Percentiles rank a stretch among this genome's conserved stretches.
Conservation (phyloP, 2,888 invertebrate species). For the Drosophila borealis region DNA sequence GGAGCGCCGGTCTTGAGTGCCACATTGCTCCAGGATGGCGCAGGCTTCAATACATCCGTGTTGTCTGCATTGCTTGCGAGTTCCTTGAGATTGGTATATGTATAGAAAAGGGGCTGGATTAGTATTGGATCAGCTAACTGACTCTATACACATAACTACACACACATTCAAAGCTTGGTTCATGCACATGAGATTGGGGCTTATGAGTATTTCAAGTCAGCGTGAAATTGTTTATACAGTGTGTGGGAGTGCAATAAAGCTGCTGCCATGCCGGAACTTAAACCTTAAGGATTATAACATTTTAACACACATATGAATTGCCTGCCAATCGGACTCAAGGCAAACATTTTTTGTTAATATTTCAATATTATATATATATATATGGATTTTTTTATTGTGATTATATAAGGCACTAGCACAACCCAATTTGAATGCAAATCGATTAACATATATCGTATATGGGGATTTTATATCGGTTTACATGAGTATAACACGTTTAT, state of each 20-base stretch:
- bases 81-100: conserved; percentile 73
- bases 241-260: conserved; percentile 24
- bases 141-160: conserved; percentile 24
- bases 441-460: conserved; percentile 29
- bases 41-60: conserved; percentile 85
- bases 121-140: background rate
- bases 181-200: conserved; percentile 31
- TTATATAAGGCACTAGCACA: conserved; percentile 17
- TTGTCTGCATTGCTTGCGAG: conserved; percentile 82
- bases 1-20: conserved; percentile 83
- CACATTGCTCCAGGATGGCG: conserved; percentile 87
- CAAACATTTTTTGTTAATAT: conserved; percentile 22
- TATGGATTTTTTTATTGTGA: conserved; percentile 1
- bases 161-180: conserved; percentile 65
- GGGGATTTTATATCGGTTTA: conserved; percentile 6
- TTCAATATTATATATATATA: conserved; percentile 6
- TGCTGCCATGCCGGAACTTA: conserved; percentile 22
- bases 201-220: conserved; percentile 32
- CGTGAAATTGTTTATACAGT: conserved; percentile 17
- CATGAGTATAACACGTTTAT: conserved; percentile 15
- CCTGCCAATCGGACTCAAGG: conserved; percentile 12
- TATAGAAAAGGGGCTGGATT: background rate
- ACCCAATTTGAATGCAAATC: conserved; percentile 42
- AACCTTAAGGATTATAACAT: conserved; percentile 7
- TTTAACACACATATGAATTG: background rate